Conservation (phyloP, 1,140 invertebrate species). For the Caenorhabditis inopinata region DNA sequence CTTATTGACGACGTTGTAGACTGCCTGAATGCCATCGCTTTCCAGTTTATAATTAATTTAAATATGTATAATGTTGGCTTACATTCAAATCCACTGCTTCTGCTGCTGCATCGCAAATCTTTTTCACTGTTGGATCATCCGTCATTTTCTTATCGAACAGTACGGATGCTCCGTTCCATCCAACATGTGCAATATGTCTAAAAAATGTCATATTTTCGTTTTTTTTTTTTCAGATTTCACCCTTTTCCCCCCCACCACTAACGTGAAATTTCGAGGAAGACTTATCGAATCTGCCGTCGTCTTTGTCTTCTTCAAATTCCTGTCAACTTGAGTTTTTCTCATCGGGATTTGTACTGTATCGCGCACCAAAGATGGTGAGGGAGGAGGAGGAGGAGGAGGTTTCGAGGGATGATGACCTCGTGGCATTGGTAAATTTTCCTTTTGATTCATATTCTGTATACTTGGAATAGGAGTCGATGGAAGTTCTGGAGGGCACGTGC, state of each 20-base stretch:
- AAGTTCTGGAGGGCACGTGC: conserved; percentile 33
- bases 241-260: too few species aligned
- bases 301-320: conserved; percentile 28
- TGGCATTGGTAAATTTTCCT: background rate
- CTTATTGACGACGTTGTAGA: background rate
- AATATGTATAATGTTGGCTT: too few species aligned
- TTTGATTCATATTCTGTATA: background rate
- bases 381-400: background rate
- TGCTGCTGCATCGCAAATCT: conserved; percentile 41
- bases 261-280: conserved; percentile 48
- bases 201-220: too few species aligned
- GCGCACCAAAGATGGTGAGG: background rate
- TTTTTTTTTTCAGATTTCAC: too few species aligned
- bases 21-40: too few species aligned
- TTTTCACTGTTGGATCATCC: conserved; percentile 36
- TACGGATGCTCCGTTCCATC: conserved; percentile 45
- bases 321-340: conserved; percentile 34
- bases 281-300: conserved; percentile 32
- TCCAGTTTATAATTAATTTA: too few species aligned
- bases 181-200: conserved; percentile 50
- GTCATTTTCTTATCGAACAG: conserved; percentile 39
- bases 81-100: conserved; percentile 30
- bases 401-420: conserved; percentile 3
- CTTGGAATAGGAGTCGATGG: conserved; percentile 14
- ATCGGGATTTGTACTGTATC: conserved; percentile 35